Base-by-base conservation (phyloP, 1,140 invertebrate genomes). In the Sipha flava region DNA sequence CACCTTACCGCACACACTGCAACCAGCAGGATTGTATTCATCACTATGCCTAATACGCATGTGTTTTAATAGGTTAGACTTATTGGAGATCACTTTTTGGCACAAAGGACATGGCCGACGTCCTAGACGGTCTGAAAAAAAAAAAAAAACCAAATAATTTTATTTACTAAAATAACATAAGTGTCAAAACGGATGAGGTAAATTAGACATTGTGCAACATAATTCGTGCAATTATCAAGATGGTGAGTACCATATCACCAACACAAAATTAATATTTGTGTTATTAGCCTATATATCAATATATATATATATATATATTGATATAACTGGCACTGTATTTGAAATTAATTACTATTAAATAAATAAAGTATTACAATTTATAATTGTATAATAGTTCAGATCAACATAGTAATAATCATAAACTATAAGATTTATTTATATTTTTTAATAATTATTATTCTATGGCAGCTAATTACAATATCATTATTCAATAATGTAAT, bases 1-100 rank as follows among this genome's bases (percentile, higher is more conserved):
- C 82, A 88, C 88, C 84, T 91, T 91, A 84, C 85, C 87, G 85
- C 91, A 91, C 77, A 90, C 87, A 81, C 89, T 86, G 84, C 91
- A 92, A 84, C 83, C 84, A 29, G 84, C 85, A 77, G 85, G 84
- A 80, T 85, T 83, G 80, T 83, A 85, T 49, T 83, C 83, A 57
- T 83, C 83, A 49, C 83, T 85, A 82, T 86, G 85, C 52, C 85
- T 81, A 68, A 86, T 86, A 37, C 85, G 82, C 82, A 86, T 85
- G 81, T 86, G 86, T 82, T 86, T 86, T 66, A 85, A 83, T 62
- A 86, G 82, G 81, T 86, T 86, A 45, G 85, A 85, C 81, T 85
- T 85, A 81, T 86, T 86, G 66, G 85, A 86, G 82, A 86, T 86
- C 34, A 86, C 83, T 83, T 86, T 86, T 80, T 84, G 83, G 81